phyloP scores from a whole-genome alignment of 37 sponge, comb jelly and placozoan genomes.

The Aphrocallistes beatrix region DNA sequence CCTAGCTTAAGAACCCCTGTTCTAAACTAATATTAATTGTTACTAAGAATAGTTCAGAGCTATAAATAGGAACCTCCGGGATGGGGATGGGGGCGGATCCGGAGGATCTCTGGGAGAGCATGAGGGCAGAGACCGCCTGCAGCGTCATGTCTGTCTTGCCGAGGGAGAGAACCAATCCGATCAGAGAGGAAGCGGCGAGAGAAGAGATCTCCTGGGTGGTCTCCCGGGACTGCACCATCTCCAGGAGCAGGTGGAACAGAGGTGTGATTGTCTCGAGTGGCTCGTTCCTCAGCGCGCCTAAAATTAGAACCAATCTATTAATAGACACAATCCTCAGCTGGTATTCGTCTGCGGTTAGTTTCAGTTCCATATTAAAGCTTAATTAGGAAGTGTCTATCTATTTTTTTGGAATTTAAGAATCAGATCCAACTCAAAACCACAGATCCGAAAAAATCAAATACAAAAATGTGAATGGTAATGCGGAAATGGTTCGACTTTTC shows the following conservation, averaged over 20 bases:
- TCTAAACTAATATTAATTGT: too few relatives aligned
- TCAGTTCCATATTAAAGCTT: too few relatives aligned
- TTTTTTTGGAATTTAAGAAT: too few relatives aligned
- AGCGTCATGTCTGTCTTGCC: constrained; percentile 71
- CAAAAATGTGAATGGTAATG: too few relatives aligned
- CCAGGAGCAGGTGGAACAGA: constrained; percentile 64
- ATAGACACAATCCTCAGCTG: too few relatives aligned
- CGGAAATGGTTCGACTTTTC: too few relatives aligned
- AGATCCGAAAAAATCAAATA: too few relatives aligned
- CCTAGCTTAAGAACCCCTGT: too few relatives aligned
- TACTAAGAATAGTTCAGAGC: too few relatives aligned
- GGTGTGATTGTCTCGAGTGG: constrained; percentile 56
- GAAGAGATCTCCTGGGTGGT: constrained; percentile 31
- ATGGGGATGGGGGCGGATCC: background rate
- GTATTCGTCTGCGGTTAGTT: too few relatives aligned
- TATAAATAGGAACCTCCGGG: background rate
- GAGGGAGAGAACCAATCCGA: constrained; percentile 61
- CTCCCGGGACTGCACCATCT: constrained; percentile 39
- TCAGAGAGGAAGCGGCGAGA: constrained; percentile 59
- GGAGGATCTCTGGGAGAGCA: constrained; percentile 5
- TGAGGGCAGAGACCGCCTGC: constrained; percentile 43
- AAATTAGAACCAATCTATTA: constrained; percentile 17
- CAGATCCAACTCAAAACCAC: too few relatives aligned
- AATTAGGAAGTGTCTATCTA: too few relatives aligned
- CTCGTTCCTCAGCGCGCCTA: constrained; percentile 54